A percentile compares a stretch with the other conserved stretches of the same genome.
Conservation (phyloP, 2,113 vertebrate genomes). For the Scalopus aquaticus region DNA sequence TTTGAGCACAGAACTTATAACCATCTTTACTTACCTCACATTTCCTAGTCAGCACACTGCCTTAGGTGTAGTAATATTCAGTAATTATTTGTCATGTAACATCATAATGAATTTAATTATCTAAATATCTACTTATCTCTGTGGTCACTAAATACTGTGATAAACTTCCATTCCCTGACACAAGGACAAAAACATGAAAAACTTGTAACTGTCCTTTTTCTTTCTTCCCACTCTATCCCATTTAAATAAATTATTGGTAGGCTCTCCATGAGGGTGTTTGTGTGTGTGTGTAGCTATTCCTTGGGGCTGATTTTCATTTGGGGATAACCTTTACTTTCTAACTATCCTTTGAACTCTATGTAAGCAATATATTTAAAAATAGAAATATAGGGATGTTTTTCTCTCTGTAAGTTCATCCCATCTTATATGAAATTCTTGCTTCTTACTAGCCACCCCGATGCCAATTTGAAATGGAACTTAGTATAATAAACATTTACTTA, state of each 20-base stretch:
- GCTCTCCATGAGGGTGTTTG: neutral
- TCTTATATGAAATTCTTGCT: neutral
- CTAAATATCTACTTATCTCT: neutral
- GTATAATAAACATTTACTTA: slow-evolving; percentile 75
- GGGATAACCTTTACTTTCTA: slow-evolving; percentile 34
- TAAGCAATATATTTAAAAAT: slow-evolving; percentile 48
- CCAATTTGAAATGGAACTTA: slow-evolving; percentile 56
- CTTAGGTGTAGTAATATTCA: neutral
- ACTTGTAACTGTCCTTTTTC: neutral
- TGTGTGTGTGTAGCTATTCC: neutral
- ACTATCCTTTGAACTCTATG: neutral
- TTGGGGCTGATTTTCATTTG: neutral
- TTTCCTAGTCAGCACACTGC: neutral
- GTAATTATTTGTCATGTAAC: neutral
- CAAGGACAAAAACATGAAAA: neutral
- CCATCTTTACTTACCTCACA: neutral
- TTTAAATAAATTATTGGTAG: neutral
- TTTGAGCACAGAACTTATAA: neutral
- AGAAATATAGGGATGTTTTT: slow-evolving; percentile 46
- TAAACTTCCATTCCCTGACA: neutral
- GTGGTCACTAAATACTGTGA: neutral
- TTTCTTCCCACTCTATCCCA: neutral
- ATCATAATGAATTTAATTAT: neutral
- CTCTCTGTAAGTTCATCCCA: slow-evolving; percentile 33
- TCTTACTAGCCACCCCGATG: neutral